Base-by-base conservation (phyloP, 2,797 vertebrate species). In the Garrulus glandarius region DNA sequence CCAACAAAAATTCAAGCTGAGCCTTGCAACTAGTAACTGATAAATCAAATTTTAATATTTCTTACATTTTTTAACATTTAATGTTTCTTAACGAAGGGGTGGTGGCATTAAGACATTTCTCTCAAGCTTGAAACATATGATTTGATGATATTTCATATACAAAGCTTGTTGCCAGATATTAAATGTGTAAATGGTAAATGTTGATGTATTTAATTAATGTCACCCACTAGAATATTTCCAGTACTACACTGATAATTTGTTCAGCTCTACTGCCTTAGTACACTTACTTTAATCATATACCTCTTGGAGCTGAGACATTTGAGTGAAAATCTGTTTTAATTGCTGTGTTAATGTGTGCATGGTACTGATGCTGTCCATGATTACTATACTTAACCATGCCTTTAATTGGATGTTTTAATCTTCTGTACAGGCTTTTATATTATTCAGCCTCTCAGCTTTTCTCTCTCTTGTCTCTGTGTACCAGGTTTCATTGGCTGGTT, bases 401-500 rank as follows among this genome's bases (percentile, higher is more conserved):
- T 91, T 93, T 91, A 79, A 87, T 43, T 37, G 63, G 52, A 64
- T 80, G 57, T 53, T 91, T 92, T 80, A 70, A 55, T 71, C 30
- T 74, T 87, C 75, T 87, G 8, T 83, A 63, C 82, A 65, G 23
- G 17, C 74, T 59, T 67, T 84, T 78, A 1, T 44, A 8, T 65
- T 72, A 64, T 59, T 94, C 44, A 83, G 14, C 30, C 64, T 79
- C 53, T 79, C 65, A 26, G 21, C 46, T 79, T 26, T 46, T 79
- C 44, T 85, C 34, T 84, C 53, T 69, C 65, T 61, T 89, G 16
- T 94, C 52, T 94, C 2, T 76, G 59, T 93, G 47, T 60, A 47
- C 39, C 87, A 99, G 99, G 99, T 99, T 99, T 97, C 98, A 99
- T 69, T 99, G 99, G 99, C 95, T 99, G 96, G 97, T 98, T 92